Base-by-base conservation (phyloP, 2,797 vertebrate species). In the Enteromius afrohamiltoni region DNA sequence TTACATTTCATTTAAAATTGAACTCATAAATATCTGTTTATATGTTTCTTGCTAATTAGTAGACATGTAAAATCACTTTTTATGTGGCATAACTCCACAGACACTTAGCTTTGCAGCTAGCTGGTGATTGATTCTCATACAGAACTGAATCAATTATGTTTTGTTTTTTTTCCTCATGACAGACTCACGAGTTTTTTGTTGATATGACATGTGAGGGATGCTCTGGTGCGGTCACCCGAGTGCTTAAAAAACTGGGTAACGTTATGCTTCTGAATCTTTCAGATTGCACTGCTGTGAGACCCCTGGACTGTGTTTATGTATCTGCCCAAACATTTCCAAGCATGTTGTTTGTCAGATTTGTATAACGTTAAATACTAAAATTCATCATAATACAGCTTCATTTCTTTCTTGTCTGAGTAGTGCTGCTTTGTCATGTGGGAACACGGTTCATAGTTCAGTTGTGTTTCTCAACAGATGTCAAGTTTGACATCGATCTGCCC, bases 201-300 rank as follows among this genome's bases (percentile, higher is more conserved):
- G 96, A 95, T 75, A 99, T 99, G 98, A 98, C 96, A 16, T 99
- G 98, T 34, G 96, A 96, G 82, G 97, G 98, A 77, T 99, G 98
- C 29, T 97, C 96, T 6, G 96, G 95, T 0, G 97, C 97, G 0
- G 96, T 98, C 3, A 95, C 94, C 64, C 95, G 96, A 13, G 92
- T 99, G 74, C 97, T 99, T 87, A 95, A 91, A 77, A 98, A 95
- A 87, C 92, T 97, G 85, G 96, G 92, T 93, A 42, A 42, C 40
- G 8, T 42, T 42, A 34, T 0, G 67, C 9, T 55, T 60, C 26
- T 49, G 0, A 26, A 16, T n/a, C 26, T 62, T 51, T 53, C 11
- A 13, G 2, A 34, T 16, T 51, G 23, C 16, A 55, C 1, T 37
- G 1, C 26, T 49, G 11, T 6, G 37, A 37, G 21, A 47, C 13